A percentile compares a stretch with the other conserved stretches of the same genome.
Evolutionary conservation across 1,140 invertebrate species (phyloP).

Genomic region (Drosophila leontia): DNA sequence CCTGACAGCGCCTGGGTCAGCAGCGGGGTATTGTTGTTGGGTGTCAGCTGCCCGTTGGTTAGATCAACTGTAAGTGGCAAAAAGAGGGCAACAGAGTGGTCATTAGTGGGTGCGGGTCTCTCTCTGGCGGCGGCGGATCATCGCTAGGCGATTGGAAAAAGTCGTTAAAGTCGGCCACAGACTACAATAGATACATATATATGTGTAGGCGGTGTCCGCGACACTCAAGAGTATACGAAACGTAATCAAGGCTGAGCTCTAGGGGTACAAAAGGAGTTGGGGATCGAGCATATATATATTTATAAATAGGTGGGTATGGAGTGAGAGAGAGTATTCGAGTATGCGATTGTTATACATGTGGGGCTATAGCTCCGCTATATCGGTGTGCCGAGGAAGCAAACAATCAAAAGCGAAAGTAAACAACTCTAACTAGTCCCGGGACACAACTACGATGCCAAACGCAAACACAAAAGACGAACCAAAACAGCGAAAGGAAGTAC

Average conservation of each 20-base stretch:
- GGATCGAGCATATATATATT: slow-evolving; percentile 34
- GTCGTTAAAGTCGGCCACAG: slow-evolving; percentile 50
- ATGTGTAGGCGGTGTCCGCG: slow-evolving; percentile 55
- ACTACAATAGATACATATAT: slow-evolving; percentile 6
- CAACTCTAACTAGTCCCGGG: slow-evolving; percentile 51
- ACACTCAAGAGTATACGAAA: slow-evolving; percentile 65
- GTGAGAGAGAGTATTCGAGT: slow-evolving; percentile 49
- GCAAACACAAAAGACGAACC: slow-evolving; percentile 51
- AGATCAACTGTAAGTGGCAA: slow-evolving; percentile 91
- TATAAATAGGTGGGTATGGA: slow-evolving; percentile 30
- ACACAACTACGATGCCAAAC: slow-evolving; percentile 47
- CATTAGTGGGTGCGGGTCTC: slow-evolving; percentile 41
- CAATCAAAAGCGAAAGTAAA: slow-evolving; percentile 57
- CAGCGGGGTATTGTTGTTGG: slow-evolving; percentile 96
- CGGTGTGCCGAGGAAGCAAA: slow-evolving; percentile 52
- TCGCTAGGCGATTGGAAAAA: slow-evolving; percentile 49
- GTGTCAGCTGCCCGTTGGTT: slow-evolving; percentile 96
- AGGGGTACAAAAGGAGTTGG: slow-evolving; percentile 22
- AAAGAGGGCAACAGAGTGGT: slow-evolving; percentile 54
- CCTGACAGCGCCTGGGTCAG: slow-evolving; percentile 97
- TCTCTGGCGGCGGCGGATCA: slow-evolving; percentile 1
- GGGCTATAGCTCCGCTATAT: slow-evolving; percentile 43
- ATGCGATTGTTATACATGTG: slow-evolving; percentile 43
- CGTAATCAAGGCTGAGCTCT: slow-evolving; percentile 64
- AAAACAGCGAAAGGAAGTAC: slow-evolving; percentile 36